Evolutionary conservation across 2,888 invertebrate species (phyloP).

Genomic region (Sabatieria punctata): DNA sequence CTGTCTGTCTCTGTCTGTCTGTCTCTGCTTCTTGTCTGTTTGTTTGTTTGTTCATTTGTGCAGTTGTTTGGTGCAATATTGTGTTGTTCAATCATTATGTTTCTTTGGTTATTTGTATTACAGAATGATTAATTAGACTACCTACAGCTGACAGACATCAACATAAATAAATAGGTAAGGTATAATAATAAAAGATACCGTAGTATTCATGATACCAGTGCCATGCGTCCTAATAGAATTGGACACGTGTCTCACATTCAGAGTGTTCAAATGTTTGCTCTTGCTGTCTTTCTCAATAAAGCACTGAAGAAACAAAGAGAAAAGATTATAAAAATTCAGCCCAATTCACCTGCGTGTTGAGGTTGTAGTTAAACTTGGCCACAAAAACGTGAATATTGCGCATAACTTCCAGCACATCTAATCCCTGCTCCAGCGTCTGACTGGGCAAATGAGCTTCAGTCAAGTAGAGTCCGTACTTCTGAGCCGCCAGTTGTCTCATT

Average conservation of each 20-base stretch:
- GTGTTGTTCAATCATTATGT: too few relatives aligned
- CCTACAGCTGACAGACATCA: neutral
- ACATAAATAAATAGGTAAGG: neutral
- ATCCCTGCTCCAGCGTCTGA: constrained; percentile 85
- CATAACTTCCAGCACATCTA: constrained; percentile 92
- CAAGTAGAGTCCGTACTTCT: constrained; percentile 43
- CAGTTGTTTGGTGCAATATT: too few relatives aligned
- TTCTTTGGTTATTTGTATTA: too few relatives aligned
- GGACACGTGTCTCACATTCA: constrained; percentile 81
- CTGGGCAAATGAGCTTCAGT: constrained; percentile 86
- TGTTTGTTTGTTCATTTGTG: too few relatives aligned
- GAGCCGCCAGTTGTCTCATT: constrained; percentile 70
- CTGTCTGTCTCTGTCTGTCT: too few relatives aligned
- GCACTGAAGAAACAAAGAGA: constrained; percentile 36
- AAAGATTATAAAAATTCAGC: too few relatives aligned
- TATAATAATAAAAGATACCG: constrained; percentile 42
- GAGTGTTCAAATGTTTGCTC: constrained; percentile 82
- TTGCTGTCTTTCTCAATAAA: constrained; percentile 78
- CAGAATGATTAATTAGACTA: neutral
- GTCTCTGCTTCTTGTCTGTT: too few relatives aligned
- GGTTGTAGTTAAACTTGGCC: constrained; percentile 74
- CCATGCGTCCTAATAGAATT: constrained; percentile 94
- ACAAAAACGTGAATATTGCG: constrained; percentile 87
- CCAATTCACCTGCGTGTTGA: constrained; percentile 76
- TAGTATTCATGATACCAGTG: constrained; percentile 84